Evolutionary conservation across 2,797 vertebrate genomes (phyloP), one percentile per base, ranked within the genome.

Genomic region (Miichthys miiuy): DNA sequence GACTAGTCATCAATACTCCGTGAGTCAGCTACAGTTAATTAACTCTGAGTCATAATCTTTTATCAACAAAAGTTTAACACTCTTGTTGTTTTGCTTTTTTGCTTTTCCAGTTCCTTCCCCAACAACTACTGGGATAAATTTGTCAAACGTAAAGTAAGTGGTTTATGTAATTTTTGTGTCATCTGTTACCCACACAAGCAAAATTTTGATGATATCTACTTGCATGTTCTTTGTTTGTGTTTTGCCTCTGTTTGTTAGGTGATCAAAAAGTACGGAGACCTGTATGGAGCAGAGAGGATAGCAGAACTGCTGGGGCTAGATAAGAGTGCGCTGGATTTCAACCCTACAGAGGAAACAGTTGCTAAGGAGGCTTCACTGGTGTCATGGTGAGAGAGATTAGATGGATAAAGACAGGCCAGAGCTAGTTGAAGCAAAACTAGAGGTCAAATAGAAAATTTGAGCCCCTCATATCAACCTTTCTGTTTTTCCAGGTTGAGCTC

Each of bases 121-220:
- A 98, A 97, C 92, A 99, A 99, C 93, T 99, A 99, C 92, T 99
- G 98, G 98, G 98, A 99, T 94, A 99, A 99, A 92, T 99, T 99
- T 94, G 97, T 99, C 79, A 99, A 99, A 92, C 96, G 98, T 75
- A 99, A 99, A 96, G 98, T 96, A 96, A 90, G 96, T 85, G 68
- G 57, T 79, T 77, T 75, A 13, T 46, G 30, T 54, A 0, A 67
- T 73, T 79, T 42, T 17, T 6, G 2, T 76, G 17, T 70, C 34
- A 88, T 80, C 72, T 81, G 18, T 57, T 65, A 12, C 20, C 23
- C 64, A 80, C 57, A 85, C 56, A 58, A 56, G 73, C 48, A 3
- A 23, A 66, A 38, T 67, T 62, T 20, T 73, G 18, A 3, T 44
- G 50, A 21, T 54, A 38, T 52, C 70, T 41, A 34, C 21, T 10